A percentile compares a stretch with the other conserved stretches of the same genome.
Evolutionary conservation across 2,113 vertebrate species (phyloP).

Genomic region (Eublepharis macularius): DNA sequence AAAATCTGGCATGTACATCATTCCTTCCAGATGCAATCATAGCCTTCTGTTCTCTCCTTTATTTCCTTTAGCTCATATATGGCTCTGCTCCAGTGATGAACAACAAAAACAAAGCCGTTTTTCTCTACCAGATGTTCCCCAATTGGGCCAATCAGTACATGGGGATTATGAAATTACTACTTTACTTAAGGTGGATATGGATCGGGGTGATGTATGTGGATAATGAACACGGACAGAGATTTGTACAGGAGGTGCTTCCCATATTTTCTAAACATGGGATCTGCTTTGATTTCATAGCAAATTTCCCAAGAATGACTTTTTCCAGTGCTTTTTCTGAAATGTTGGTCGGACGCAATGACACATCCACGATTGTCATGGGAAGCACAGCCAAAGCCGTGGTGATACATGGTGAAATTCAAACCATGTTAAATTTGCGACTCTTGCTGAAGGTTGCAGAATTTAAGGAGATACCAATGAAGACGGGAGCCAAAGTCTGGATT

Average conservation of each 20-base stretch:
- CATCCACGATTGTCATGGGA: background rate
- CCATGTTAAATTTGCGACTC: background rate
- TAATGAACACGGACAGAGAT: background rate
- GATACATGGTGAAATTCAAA: background rate
- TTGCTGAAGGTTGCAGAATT: background rate
- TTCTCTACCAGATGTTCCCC: background rate
- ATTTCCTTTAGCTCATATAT: background rate
- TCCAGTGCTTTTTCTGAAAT: no score
- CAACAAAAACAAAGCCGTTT: background rate
- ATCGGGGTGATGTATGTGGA: background rate
- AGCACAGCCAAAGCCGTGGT: background rate
- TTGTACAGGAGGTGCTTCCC: slow-evolving; percentile 8
- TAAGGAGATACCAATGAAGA: background rate
- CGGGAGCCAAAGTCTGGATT: slow-evolving; percentile 12
- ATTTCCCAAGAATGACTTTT: background rate
- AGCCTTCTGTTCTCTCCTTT: background rate
- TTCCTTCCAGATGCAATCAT: no score
- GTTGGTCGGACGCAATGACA: background rate
- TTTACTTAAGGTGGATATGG: slow-evolving; percentile 13
- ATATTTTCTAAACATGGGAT: background rate
- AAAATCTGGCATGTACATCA: no score
- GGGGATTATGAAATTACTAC: background rate
- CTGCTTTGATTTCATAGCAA: slow-evolving; percentile 2
- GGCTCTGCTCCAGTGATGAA: background rate
- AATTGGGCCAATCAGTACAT: background rate